Percentiles rank a stretch among this genome's conserved stretches.
These are phyloP conservation scores for Hofmannophila pseudospretella DNA, from an alignment of 2,888 invertebrate genomes.

Conservation along the genomic window DNA sequence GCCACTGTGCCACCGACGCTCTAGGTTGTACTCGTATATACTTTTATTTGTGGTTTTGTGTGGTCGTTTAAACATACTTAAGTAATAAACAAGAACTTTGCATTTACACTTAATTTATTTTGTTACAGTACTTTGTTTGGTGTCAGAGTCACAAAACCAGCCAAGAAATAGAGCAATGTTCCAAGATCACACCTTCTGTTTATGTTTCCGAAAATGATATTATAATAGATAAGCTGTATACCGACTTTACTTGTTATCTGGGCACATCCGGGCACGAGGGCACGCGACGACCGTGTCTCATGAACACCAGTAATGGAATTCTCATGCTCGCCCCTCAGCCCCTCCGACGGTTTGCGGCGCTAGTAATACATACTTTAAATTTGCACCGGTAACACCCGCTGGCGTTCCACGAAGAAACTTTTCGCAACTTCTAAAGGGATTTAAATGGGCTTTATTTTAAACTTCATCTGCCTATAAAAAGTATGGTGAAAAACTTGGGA, in stretches of 20 bases:
- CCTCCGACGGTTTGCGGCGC: constrained; percentile 57
- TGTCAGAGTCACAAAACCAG: too few species aligned
- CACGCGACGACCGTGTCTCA: constrained; percentile 50
- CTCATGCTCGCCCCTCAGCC: constrained; percentile 66
- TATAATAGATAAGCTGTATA: too few species aligned
- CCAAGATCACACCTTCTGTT: too few species aligned
- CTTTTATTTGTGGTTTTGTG: too few species aligned
- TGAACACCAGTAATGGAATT: constrained; percentile 70
- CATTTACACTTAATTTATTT: too few species aligned
- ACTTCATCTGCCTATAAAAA: constrained; percentile 34
- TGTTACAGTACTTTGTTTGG: too few species aligned
- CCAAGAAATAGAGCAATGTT: too few species aligned
- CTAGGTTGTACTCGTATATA: too few species aligned
- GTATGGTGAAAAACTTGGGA: constrained; percentile 17
- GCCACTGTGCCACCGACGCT: too few species aligned
- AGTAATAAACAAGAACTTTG: too few species aligned
- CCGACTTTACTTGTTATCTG: constrained; percentile 29
- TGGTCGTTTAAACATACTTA: too few species aligned
- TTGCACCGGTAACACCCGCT: constrained; percentile 67
- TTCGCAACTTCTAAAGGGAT: constrained; percentile 54
- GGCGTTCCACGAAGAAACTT: constrained; percentile 58
- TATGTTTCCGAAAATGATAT: too few species aligned
- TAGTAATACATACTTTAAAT: constrained; percentile 73
- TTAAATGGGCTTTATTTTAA: constrained; percentile 56
- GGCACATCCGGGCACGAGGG: constrained; percentile 21